Evolutionary conservation across 2,113 vertebrate genomes (phyloP), one percentile per base, ranked within the genome.

Genomic region (Dascyllus trimaculatus): DNA sequence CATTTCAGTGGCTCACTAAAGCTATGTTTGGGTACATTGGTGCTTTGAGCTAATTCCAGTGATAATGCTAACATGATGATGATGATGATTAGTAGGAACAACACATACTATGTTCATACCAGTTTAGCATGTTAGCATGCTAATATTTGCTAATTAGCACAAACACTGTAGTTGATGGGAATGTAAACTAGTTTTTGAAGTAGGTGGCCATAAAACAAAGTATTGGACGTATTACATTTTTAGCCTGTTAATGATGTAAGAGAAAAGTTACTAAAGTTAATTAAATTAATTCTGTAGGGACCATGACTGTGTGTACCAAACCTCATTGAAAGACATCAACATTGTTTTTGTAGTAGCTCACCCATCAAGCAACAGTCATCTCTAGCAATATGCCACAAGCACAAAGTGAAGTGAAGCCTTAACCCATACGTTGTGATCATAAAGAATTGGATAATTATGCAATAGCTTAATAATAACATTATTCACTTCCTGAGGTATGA

Each of bases 401-500:
- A n/a, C n/a, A n/a, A n/a, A n/a, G n/a, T n/a, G n/a, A n/a, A n/a
- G 43, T 24, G 52, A 18, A 29, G 9, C 19, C 4, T n/a, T 4
- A 4, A 25, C 10, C 19, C 56, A 11, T 25, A 17, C 4, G 32
- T 17, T 43, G 40, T 48, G 9, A 1, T 3, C 22, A 13, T 9
- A 59, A 26, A 2, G 35, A n/a, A 43, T 14, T 14, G 10, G 53
- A n/a, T n/a, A n/a, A n/a, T 65, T 43, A 9, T 35, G 9, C 35
- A 35, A 18, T 4, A 29, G n/a, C 17, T 43, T 15, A 7, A 11
- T 32, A 17, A 19, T 15, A 61, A 60, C 52, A 15, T 61, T 75
- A 45, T 35, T 80, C 56, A 74, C 22, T 22, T 75, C 29, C 26
- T 10, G 25, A 75, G 52, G 58, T 75, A 60, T 75, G 69, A 89